phyloP scores from a whole-genome alignment of 2,797 vertebrate genomes.

The Enteromius argenteus region DNA sequence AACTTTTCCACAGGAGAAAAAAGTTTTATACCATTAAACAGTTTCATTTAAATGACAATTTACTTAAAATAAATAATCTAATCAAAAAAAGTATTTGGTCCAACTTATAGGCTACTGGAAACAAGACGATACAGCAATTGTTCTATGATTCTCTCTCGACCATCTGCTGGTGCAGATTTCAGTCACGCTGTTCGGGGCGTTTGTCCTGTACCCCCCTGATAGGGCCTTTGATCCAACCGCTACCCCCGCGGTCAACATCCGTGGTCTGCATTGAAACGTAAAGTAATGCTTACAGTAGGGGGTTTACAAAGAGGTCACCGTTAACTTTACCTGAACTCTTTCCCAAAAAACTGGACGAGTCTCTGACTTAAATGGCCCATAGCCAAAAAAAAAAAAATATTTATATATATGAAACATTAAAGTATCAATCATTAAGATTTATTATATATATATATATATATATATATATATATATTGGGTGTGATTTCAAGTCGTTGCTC shows the following conservation, averaged over 20 bases:
- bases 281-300: constrained; percentile 54
- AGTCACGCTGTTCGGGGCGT: constrained; percentile 70
- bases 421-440: no score
- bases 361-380: neutral
- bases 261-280: constrained; percentile 55
- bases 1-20: no score
- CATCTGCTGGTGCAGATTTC: constrained; percentile 83
- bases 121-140: neutral
- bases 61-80: neutral
- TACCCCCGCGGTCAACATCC: constrained; percentile 49
- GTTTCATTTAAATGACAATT: no score
- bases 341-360: neutral
- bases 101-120: neutral
- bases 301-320: constrained; percentile 55
- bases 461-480: neutral
- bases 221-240: constrained; percentile 76
- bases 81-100: neutral
- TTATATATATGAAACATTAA: no score
- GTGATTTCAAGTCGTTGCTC: neutral
- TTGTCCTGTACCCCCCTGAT: constrained; percentile 76
- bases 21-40: no score
- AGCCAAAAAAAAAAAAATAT: neutral
- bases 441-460: no score
- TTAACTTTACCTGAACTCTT: constrained; percentile 53
- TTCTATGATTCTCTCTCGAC: constrained; percentile 49